Evolutionary conservation across 2,888 invertebrate genomes (phyloP).

Genomic region (Hermodice carunculata): DNA sequence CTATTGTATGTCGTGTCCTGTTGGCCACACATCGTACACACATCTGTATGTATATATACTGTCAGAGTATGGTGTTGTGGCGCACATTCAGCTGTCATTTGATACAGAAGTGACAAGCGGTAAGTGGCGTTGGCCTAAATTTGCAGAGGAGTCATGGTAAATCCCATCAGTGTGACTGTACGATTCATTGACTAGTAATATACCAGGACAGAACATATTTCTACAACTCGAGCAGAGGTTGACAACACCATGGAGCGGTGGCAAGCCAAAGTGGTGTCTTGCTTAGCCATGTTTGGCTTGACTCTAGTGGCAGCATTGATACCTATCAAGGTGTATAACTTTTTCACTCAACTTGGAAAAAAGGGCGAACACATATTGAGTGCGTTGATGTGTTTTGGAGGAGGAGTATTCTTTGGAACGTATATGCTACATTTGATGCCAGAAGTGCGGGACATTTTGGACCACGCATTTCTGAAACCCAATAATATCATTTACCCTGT

Average conservation of each 20-base stretch:
- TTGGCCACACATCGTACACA: too few relatives aligned
- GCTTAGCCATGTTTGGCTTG: constrained; percentile 36
- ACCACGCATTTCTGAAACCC: constrained; percentile 30
- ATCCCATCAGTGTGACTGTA: too few relatives aligned
- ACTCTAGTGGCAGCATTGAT: constrained; percentile 38
- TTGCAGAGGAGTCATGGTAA: too few relatives aligned
- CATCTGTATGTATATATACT: too few relatives aligned
- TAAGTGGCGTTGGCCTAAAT: too few relatives aligned
- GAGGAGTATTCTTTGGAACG: constrained; percentile 66
- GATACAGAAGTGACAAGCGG: too few relatives aligned
- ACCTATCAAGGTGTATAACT: constrained; percentile 35
- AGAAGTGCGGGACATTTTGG: constrained; percentile 54
- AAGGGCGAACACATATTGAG: constrained; percentile 37
- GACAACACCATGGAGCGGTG: constrained; percentile 39
- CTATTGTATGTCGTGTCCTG: too few relatives aligned
- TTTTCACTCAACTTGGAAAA: constrained; percentile 31
- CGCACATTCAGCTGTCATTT: too few relatives aligned
- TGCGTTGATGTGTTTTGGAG: constrained; percentile 59
- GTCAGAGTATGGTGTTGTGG: too few relatives aligned
- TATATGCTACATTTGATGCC: constrained; percentile 67
- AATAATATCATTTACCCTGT: constrained; percentile 53
- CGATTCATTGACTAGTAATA: too few relatives aligned
- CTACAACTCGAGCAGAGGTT: background rate
- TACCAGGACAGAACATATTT: too few relatives aligned
- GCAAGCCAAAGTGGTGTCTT: constrained; percentile 34